Evolutionary conservation across 2,797 vertebrate genomes (phyloP).

Genomic region (Botia kubotai): DNA sequence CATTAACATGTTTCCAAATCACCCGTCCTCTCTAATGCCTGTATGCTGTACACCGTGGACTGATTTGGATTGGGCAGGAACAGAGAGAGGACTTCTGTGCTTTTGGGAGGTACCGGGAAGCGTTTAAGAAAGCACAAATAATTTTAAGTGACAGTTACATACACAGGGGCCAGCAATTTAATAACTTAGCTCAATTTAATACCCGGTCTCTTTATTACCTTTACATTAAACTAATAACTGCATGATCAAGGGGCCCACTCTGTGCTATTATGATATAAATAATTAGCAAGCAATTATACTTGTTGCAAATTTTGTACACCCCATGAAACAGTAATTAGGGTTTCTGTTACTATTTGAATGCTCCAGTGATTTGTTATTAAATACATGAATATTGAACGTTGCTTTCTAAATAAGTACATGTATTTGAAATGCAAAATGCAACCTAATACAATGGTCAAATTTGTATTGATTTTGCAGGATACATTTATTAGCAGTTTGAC

Average conservation of each 20-base stretch:
- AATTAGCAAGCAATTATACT: slow-evolving; percentile 45
- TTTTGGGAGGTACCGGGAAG: slow-evolving; percentile 12
- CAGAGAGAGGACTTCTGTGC: slow-evolving; percentile 21
- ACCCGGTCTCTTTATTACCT: slow-evolving; percentile 33
- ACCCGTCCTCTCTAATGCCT: slow-evolving; percentile 48
- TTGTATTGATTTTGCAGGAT: not conserved
- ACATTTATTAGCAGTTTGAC: not conserved
- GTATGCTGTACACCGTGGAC: slow-evolving; percentile 15
- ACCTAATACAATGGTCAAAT: not conserved
- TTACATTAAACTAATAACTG: slow-evolving; percentile 45
- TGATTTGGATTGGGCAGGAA: slow-evolving; percentile 16
- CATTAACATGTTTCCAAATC: slow-evolving; percentile 65
- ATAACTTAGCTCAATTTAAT: slow-evolving; percentile 38
- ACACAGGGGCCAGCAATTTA: slow-evolving; percentile 36
- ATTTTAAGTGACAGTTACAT: slow-evolving; percentile 43
- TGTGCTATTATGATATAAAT: slow-evolving; percentile 40
- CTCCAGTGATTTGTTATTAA: slow-evolving; percentile 10
- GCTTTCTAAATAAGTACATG: not conserved
- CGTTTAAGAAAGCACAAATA: slow-evolving; percentile 36
- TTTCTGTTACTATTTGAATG: slow-evolving; percentile 4
- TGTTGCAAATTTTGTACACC: slow-evolving; percentile 24
- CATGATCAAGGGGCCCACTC: slow-evolving; percentile 41
- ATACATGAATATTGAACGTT: not conserved
- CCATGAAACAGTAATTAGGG: slow-evolving; percentile 22
- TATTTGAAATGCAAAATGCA: not conserved